These are phyloP conservation scores for Sterrhoptilus dennistouni DNA, from an alignment of 2,113 vertebrate species.

Conservation along the genomic window DNA sequence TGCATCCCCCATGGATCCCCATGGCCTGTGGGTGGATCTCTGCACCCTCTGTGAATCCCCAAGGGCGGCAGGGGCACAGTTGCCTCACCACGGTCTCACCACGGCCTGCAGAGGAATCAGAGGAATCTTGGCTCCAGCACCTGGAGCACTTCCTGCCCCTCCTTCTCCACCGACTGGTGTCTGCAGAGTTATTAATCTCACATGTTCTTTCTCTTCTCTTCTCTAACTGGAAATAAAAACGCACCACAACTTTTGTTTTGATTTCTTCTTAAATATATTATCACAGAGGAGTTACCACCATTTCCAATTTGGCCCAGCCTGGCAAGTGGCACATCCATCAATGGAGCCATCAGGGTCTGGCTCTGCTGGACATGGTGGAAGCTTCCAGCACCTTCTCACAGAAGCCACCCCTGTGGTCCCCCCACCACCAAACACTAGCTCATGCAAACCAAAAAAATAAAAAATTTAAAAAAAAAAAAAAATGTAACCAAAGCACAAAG, in stretches of 20 bases:
- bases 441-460: background rate
- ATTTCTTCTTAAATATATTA: background rate
- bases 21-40: background rate
- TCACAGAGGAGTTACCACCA: background rate
- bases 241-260: background rate
- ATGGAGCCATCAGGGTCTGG: background rate
- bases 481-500: background rate
- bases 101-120: fast-evolving
- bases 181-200: background rate
- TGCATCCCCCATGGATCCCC: too few relatives aligned
- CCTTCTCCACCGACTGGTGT: background rate
- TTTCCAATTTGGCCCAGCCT: background rate
- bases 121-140: fast-evolving
- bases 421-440: background rate
- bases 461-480: background rate
- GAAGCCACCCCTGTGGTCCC: background rate
- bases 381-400: background rate
- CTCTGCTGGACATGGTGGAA: background rate
- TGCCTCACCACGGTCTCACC: background rate
- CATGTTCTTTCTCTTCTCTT: background rate
- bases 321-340: fast-evolving
- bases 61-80: background rate
- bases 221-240: background rate
- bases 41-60: too few relatives aligned
- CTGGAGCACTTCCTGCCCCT: background rate